Evolutionary conservation across 2,113 vertebrate species (phyloP).

Genomic region (Melanocharis versteri): DNA sequence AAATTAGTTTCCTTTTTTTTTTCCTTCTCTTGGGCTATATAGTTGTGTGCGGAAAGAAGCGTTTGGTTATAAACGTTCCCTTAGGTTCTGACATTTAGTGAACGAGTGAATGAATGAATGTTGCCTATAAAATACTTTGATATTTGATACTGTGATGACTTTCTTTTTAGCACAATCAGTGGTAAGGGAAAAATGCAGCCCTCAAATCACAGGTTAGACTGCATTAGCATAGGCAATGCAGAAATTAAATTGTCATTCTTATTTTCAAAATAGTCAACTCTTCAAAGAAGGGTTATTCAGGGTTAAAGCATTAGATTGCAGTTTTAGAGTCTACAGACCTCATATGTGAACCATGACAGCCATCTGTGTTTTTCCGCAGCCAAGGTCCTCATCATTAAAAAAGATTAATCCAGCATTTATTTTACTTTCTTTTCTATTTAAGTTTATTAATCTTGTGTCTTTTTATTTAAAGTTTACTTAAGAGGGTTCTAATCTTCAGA

Average conservation of each 20-base stretch:
- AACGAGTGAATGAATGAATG: neutral
- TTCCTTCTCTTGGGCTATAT: neutral
- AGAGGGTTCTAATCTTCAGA: neutral
- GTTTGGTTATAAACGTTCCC: fast-evolving
- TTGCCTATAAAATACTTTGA: neutral
- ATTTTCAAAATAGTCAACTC: neutral
- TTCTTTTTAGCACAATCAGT: neutral
- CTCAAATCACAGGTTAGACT: neutral
- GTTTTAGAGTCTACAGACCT: neutral
- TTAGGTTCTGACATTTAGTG: neutral
- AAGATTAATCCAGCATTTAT: neutral
- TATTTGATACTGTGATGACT: neutral
- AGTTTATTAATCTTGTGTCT: neutral
- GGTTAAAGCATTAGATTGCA: neutral
- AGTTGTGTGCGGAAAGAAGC: neutral
- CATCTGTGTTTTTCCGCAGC: neutral
- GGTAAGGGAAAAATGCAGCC: neutral
- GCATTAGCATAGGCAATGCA: neutral
- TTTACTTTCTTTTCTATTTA: neutral
- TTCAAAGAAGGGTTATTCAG: neutral
- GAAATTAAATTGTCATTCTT: neutral
- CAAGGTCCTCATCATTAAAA: neutral
- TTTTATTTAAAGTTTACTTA: neutral
- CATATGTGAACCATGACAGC: neutral
- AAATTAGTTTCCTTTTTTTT: neutral